phyloP scores from a whole-genome alignment of 2,888 invertebrate genomes.

The Cacoxenus indagator region DNA sequence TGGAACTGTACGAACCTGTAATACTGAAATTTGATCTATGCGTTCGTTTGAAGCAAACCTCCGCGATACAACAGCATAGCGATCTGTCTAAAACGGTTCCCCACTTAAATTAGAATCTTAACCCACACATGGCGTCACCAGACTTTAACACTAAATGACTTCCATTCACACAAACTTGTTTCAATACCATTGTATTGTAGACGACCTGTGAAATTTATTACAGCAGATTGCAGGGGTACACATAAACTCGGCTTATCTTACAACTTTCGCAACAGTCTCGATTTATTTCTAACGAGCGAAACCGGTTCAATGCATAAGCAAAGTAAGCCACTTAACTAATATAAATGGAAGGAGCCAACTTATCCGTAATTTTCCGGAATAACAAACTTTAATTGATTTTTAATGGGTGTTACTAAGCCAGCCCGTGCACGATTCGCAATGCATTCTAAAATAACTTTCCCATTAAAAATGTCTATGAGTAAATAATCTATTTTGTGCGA shows the following conservation, averaged over 20 bases:
- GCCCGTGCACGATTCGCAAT: too few relatives aligned
- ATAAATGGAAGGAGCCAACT: neutral
- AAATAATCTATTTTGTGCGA: neutral
- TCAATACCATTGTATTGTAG: neutral
- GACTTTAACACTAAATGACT: neutral
- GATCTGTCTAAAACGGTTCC: too few relatives aligned
- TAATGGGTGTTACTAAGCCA: conserved; percentile 33
- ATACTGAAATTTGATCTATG: too few relatives aligned
- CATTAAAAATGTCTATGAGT: neutral
- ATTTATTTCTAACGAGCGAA: neutral
- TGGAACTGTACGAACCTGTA: too few relatives aligned
- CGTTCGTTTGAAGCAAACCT: too few relatives aligned
- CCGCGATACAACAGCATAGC: too few relatives aligned
- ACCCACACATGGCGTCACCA: neutral
- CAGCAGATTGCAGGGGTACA: neutral
- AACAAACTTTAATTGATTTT: conserved; percentile 22
- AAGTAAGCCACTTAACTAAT: neutral
- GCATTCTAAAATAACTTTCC: conserved; percentile 1
- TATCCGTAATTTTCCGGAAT: conserved; percentile 21
- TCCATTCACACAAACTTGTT: neutral
- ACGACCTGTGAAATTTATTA: neutral
- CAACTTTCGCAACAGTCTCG: neutral
- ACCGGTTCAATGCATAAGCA: neutral
- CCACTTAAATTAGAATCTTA: neutral
- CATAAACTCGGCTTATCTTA: neutral